These are phyloP conservation scores for Bos indicus DNA, from an alignment of 2,113 vertebrate genomes.

Conservation along the genomic window DNA sequence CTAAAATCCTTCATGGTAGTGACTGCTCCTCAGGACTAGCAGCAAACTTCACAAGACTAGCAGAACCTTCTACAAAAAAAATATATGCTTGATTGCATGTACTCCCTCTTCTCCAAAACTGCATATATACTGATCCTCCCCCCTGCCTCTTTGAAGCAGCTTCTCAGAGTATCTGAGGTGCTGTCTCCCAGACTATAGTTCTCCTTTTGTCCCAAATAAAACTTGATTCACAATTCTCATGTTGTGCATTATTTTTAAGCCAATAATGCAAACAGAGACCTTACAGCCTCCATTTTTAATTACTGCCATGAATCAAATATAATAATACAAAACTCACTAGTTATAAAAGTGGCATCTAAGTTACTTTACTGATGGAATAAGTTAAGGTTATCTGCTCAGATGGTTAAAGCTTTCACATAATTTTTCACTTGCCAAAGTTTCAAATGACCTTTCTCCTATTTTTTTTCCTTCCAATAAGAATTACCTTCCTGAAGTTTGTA, in stretches of 20 bases:
- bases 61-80: background rate
- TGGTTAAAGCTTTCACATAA: background rate
- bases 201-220: background rate
- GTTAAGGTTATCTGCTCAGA: background rate
- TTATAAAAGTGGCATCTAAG: background rate
- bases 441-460: background rate
- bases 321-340: background rate
- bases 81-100: background rate
- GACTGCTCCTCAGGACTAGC: background rate
- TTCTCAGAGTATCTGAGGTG: background rate
- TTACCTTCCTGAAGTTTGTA: background rate
- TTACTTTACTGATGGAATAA: background rate
- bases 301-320: background rate
- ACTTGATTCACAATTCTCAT: background rate
- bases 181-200: background rate
- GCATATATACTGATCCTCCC: background rate
- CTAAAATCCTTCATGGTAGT: background rate
- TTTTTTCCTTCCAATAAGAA: background rate
- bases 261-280: background rate
- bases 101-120: background rate
- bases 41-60: background rate
- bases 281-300: background rate
- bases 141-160: background rate
- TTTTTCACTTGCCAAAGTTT: background rate
- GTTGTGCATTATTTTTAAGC: background rate